Conservation (phyloP, 2,888 invertebrate genomes). For the Spodoptera exigua region DNA sequence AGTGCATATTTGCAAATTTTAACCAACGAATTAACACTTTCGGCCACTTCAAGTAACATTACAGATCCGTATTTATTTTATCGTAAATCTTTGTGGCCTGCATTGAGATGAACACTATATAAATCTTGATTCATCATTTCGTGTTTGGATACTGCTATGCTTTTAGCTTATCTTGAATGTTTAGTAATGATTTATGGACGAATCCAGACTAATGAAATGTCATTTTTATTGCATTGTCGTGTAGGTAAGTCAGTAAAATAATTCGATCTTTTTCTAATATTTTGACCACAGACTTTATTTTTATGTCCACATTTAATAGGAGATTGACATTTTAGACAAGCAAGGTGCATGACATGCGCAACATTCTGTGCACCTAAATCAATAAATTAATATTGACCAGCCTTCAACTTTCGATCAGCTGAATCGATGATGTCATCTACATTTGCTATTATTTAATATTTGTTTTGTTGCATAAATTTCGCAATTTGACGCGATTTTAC, state of each 20-base stretch:
- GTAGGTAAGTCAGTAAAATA: conserved; percentile 48
- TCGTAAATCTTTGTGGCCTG: conserved; percentile 61
- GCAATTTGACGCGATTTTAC: conserved; percentile 49
- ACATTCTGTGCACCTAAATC: conserved; percentile 69
- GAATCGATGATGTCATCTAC: conserved; percentile 81
- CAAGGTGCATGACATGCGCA: conserved; percentile 54
- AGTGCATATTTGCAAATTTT: conserved; percentile 81
- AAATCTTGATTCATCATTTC: conserved; percentile 62
- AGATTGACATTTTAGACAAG: conserved; percentile 58
- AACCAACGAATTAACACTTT: conserved; percentile 82
- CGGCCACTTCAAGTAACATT: conserved; percentile 71
- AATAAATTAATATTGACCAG: conserved; percentile 74
- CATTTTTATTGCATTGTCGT: conserved; percentile 67
- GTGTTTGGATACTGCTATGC: conserved; percentile 61
- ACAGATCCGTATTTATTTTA: conserved; percentile 71
- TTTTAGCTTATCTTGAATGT: conserved; percentile 68
- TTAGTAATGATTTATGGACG: conserved; percentile 65
- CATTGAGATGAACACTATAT: conserved; percentile 50
- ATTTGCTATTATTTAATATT: conserved; percentile 70
- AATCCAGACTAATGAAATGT: conserved; percentile 60
- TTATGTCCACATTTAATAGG: conserved; percentile 47
- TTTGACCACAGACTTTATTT: conserved; percentile 52
- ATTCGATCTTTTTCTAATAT: conserved; percentile 46
- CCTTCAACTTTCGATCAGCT: conserved; percentile 86
- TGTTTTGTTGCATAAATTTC: conserved; percentile 64